phyloP scores from a whole-genome alignment of 2,113 vertebrate species.

The Gulo gulo region DNA sequence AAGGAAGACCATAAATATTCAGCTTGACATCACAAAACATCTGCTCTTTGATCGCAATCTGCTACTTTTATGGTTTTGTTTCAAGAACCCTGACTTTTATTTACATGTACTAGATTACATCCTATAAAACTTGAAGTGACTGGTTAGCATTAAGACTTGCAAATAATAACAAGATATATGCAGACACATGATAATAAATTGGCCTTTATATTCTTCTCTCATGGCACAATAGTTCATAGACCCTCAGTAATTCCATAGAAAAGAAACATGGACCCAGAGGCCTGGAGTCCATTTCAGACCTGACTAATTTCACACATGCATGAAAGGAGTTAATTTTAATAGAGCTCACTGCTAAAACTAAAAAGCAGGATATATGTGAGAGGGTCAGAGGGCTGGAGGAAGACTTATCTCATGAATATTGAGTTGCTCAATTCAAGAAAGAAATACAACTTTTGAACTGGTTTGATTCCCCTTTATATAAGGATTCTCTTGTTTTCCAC shows the following conservation, averaged over 20 bases:
- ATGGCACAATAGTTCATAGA: background rate
- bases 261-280: background rate
- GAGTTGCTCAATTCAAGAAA: slow-evolving; percentile 58
- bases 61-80: slow-evolving; percentile 64
- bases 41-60: slow-evolving; percentile 55
- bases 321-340: slow-evolving; percentile 68
- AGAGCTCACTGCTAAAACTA: slow-evolving; percentile 52
- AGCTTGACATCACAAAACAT: slow-evolving; percentile 52
- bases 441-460: slow-evolving; percentile 30
- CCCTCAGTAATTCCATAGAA: background rate
- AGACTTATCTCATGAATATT: slow-evolving; percentile 30
- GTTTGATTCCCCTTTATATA: slow-evolving; percentile 41
- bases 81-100: slow-evolving; percentile 62
- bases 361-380: slow-evolving; percentile 44
- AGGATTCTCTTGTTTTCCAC: slow-evolving; percentile 55
- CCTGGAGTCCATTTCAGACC: slow-evolving; percentile 43
- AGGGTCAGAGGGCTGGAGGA: background rate
- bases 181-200: slow-evolving; percentile 32
- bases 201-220: background rate
- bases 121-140: slow-evolving; percentile 71
- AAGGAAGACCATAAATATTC: slow-evolving; percentile 50
- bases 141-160: slow-evolving; percentile 53
- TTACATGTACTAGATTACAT: slow-evolving; percentile 72
- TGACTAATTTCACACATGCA: slow-evolving; percentile 57
- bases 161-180: slow-evolving; percentile 58